Conservation (phyloP, 2,797 vertebrate species). For the Denticeps clupeoides region DNA sequence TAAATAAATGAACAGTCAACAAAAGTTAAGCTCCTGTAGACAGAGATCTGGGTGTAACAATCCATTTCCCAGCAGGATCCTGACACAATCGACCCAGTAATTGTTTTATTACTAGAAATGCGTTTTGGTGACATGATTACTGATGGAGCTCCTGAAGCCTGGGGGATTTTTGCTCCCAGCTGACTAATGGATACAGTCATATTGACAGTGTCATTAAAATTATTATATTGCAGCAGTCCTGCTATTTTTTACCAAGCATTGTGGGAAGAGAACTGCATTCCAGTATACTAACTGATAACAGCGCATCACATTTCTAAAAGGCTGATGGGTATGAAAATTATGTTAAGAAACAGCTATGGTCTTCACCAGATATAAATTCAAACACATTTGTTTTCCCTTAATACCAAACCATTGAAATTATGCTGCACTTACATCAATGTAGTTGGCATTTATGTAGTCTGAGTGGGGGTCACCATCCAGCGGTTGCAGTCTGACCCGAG, state of each 20-base stretch:
- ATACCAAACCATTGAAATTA: background rate
- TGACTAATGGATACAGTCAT: constrained; percentile 10
- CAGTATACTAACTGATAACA: too few species aligned
- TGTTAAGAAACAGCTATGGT: too few species aligned
- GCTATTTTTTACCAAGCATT: background rate
- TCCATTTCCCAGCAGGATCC: constrained; percentile 11
- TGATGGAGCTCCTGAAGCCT: constrained; percentile 1
- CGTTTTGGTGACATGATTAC: constrained; percentile 17
- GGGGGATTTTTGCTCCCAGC: constrained; percentile 1
- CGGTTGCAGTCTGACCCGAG: constrained; percentile 82
- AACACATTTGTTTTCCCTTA: too few species aligned
- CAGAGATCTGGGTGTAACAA: background rate
- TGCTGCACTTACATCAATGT: constrained; percentile 78
- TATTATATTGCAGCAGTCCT: constrained; percentile 8
- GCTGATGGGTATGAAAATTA: too few species aligned
- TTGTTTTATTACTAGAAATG: constrained; percentile 27
- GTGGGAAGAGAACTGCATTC: too few species aligned
- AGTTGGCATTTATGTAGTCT: constrained; percentile 96
- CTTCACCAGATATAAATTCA: too few species aligned
- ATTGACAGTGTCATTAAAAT: constrained; percentile 16
- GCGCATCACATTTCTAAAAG: too few species aligned
- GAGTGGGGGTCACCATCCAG: constrained; percentile 92
- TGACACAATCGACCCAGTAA: constrained; percentile 10
- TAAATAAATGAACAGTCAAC: constrained; percentile 21
- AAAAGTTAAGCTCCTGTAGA: constrained; percentile 6